These are phyloP conservation scores for Onthophagus taurus DNA, from an alignment of 1,140 invertebrate genomes.

Conservation along the genomic window DNA sequence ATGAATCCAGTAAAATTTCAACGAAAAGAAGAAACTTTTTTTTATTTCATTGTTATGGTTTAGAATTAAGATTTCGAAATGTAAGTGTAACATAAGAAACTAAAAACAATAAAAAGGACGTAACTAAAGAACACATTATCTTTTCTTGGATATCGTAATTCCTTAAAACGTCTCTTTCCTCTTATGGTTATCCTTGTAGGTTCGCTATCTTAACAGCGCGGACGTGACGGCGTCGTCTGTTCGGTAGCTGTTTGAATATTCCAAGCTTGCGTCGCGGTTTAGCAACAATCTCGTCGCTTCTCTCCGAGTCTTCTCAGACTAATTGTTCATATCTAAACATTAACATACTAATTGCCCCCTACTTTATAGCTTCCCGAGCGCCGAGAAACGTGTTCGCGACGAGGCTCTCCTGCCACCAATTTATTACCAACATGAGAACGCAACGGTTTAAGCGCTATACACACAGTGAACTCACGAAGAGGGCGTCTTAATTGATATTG, in stretches of 20 bases:
- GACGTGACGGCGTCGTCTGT: constrained; percentile 40
- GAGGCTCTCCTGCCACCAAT: constrained; percentile 15
- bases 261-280: constrained; percentile 37
- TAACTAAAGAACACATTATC: too few relatives aligned
- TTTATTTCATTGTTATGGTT: too few relatives aligned
- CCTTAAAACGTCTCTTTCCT: too few relatives aligned
- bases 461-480: too few relatives aligned
- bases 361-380: constrained; percentile 33
- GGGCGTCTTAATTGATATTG: too few relatives aligned
- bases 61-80: too few relatives aligned
- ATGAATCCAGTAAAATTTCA: too few relatives aligned
- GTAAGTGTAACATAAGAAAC: too few relatives aligned
- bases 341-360: constrained; percentile 34
- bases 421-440: constrained; percentile 15
- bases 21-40: too few relatives aligned
- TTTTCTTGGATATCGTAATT: too few relatives aligned
- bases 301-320: constrained; percentile 28
- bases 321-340: constrained; percentile 38
- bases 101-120: too few relatives aligned
- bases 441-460: too few relatives aligned
- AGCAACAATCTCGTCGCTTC: constrained; percentile 26
- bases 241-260: constrained; percentile 41
- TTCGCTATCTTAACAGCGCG: constrained; percentile 34
- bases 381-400: constrained; percentile 26
- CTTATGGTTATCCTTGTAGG: constrained; percentile 21